phyloP scores from a whole-genome alignment of 53 echinoderm and acorn worm genomes.

The Luidia sarsii region DNA sequence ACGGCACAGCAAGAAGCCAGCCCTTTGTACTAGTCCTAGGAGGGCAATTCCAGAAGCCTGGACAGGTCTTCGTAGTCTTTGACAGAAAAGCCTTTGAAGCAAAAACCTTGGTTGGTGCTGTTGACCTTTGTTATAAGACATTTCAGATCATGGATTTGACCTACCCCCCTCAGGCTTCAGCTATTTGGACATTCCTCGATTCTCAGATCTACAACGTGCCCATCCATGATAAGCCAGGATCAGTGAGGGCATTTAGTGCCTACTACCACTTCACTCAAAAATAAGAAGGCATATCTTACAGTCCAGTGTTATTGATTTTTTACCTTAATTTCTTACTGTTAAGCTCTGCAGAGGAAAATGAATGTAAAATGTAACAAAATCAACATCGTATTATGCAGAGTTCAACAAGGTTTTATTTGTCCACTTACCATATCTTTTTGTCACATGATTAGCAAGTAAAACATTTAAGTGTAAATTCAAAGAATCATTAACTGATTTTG shows the following conservation, averaged over 20 bases:
- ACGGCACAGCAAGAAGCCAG: constrained; percentile 10
- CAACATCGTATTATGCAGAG: too few relatives aligned
- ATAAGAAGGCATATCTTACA: too few relatives aligned
- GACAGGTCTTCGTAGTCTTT: constrained; percentile 21
- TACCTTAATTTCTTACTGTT: too few relatives aligned
- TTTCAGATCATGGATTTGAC: constrained; percentile 10
- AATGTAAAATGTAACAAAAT: too few relatives aligned
- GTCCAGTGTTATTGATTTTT: too few relatives aligned
- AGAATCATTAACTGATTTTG: too few relatives aligned
- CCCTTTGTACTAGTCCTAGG: constrained; percentile 20
- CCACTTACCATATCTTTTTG: too few relatives aligned
- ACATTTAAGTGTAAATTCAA: too few relatives aligned
- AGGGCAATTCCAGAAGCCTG: not conserved
- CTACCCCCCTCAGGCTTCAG: constrained; percentile 9
- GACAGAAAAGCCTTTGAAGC: constrained; percentile 1
- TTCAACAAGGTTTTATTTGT: too few relatives aligned
- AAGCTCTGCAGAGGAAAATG: too few relatives aligned
- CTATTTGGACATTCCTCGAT: constrained; percentile 8
- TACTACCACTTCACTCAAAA: constrained; percentile 29
- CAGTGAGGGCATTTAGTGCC: constrained; percentile 35
- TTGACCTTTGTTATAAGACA: constrained; percentile 37
- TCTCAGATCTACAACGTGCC: not conserved
- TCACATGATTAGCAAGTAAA: too few relatives aligned
- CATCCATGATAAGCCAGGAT: too few relatives aligned
- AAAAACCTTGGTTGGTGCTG: constrained; percentile 14